These are phyloP conservation scores for Bradypus variegatus DNA, from an alignment of 2,797 vertebrate species.

Conservation along the genomic window DNA sequence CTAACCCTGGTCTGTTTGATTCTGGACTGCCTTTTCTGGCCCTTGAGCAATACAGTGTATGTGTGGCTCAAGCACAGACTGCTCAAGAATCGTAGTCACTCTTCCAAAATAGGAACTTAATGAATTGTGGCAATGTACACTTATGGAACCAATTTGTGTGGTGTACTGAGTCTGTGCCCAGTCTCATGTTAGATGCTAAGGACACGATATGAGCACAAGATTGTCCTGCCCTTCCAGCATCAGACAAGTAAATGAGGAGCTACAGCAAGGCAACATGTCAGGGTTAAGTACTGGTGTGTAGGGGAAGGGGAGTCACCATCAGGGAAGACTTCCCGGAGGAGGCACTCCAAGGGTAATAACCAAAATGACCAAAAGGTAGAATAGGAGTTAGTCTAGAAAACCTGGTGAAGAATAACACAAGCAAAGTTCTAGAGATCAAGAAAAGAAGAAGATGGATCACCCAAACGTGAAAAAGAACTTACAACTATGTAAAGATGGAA, in stretches of 20 bases:
- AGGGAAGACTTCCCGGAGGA: slow-evolving; percentile 27
- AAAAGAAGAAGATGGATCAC: background rate
- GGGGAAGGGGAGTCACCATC: background rate
- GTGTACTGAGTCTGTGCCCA: background rate
- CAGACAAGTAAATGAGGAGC: slow-evolving; percentile 40
- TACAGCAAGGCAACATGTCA: background rate
- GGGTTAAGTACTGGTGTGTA: background rate
- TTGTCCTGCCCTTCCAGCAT: background rate
- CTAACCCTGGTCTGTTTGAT: background rate
- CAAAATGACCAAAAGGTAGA: background rate
- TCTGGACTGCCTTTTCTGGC: background rate
- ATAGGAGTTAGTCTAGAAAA: background rate
- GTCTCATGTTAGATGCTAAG: background rate
- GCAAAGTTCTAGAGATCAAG: background rate
- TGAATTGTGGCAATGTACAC: background rate
- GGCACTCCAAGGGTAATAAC: background rate
- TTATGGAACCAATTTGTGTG: background rate
- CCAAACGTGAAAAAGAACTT: background rate
- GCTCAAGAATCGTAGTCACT: background rate
- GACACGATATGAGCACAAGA: background rate
- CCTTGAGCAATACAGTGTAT: background rate
- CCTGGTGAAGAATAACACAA: background rate
- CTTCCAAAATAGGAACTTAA: background rate
- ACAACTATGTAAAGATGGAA: background rate
- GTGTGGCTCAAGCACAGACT: background rate